Conservation (phyloP, 1,140 invertebrate genomes). For the Bombus fervidus region DNA sequence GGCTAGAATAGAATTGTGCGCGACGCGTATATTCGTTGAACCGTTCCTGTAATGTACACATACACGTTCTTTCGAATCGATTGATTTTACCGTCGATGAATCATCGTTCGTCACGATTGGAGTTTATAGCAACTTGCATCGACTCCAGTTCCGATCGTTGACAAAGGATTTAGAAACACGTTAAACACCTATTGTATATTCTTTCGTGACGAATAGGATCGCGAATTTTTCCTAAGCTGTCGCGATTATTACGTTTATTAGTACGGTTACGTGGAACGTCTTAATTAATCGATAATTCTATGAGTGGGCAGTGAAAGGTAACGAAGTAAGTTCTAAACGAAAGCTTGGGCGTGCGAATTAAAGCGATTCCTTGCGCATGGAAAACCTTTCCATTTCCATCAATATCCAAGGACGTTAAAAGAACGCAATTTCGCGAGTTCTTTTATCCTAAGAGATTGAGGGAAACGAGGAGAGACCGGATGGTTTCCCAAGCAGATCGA, state of each 20-base stretch:
- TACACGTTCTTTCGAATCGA: background rate
- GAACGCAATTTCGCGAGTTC: background rate
- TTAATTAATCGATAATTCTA: constrained; percentile 22
- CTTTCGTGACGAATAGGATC: background rate
- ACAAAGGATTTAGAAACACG: constrained; percentile 16
- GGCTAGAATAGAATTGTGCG: background rate
- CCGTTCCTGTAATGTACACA: background rate
- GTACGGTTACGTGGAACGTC: background rate
- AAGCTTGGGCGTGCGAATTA: background rate
- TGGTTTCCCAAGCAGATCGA: background rate
- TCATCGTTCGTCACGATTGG: background rate
- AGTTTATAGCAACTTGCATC: background rate
- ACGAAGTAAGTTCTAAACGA: background rate
- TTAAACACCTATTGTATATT: background rate
- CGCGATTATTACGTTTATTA: background rate
- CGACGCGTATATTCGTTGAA: background rate
- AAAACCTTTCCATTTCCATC: background rate
- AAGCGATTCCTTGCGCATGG: background rate
- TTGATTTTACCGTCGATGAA: constrained; percentile 7
- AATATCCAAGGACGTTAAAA: background rate
- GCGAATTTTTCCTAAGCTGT: background rate
- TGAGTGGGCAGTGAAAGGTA: background rate
- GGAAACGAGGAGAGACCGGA: background rate
- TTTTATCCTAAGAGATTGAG: background rate
- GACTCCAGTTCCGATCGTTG: background rate